Evolutionary conservation across 2,113 vertebrate genomes (phyloP).

Genomic region (Pterocles gutturalis): DNA sequence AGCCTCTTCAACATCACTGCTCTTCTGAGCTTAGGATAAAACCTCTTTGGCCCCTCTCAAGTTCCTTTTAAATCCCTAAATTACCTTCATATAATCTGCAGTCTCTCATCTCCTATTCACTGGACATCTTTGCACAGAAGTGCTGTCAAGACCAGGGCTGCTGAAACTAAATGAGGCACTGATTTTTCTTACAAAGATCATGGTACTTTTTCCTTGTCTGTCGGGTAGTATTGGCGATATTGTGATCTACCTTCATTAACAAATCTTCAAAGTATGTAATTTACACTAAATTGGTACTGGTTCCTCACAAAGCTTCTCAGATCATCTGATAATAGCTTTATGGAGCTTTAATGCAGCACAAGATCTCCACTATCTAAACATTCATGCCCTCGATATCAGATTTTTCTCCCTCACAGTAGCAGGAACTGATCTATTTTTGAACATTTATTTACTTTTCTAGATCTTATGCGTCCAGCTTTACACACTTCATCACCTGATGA

Average conservation of each 20-base stretch:
- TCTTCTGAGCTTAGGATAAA: conserved; percentile 38
- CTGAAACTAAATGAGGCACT: not conserved
- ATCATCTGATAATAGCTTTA: not conserved
- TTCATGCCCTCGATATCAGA: not conserved
- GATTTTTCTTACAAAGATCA: not conserved
- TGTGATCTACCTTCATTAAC: not conserved
- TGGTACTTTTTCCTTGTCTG: not conserved
- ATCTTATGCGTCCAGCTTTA: not conserved
- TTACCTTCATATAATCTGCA: conserved; percentile 36
- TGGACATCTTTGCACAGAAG: not conserved
- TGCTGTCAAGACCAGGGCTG: not conserved
- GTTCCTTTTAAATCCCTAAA: conserved; percentile 59
- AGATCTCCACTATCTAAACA: not conserved
- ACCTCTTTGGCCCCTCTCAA: conserved; percentile 42
- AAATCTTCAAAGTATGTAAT: not conserved
- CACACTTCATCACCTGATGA: conserved; percentile 2
- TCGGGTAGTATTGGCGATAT: not conserved
- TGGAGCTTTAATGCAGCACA: not conserved
- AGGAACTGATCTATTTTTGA: conserved; percentile 17
- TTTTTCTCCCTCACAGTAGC: not conserved
- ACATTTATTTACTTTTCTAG: not conserved
- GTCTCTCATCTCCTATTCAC: conserved; percentile 13
- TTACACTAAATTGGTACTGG: not conserved
- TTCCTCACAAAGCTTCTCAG: not conserved
- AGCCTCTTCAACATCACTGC: conserved; percentile 33